Evolutionary conservation across 1,140 invertebrate species (phyloP).

Genomic region (Atopsyche davidsoni): DNA sequence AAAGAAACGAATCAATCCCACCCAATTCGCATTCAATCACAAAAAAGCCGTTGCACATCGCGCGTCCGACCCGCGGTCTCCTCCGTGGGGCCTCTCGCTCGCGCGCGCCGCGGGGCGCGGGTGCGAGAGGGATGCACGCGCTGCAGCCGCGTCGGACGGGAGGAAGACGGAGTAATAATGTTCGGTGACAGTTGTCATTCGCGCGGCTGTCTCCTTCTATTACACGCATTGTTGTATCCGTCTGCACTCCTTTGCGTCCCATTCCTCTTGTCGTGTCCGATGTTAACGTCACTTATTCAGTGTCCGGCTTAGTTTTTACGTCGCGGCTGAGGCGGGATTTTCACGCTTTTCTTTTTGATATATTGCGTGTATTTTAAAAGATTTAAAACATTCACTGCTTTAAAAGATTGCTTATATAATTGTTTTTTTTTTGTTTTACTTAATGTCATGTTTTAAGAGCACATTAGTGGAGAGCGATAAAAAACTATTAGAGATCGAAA

Average conservation of each 20-base stretch:
- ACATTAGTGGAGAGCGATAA: too few species aligned
- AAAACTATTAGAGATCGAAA: too few species aligned
- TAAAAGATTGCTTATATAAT: too few species aligned
- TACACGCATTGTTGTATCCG: constrained; percentile 4
- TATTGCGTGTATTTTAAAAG: too few species aligned
- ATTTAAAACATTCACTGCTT: too few species aligned
- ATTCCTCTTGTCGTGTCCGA: constrained; percentile 8
- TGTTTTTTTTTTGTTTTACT: too few species aligned
- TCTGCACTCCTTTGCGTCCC: constrained; percentile 3
- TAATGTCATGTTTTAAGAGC: too few species aligned
- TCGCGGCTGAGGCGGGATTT: neutral
- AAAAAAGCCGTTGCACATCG: neutral
- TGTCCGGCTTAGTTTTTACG: constrained; percentile 13
- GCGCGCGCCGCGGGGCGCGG: neutral
- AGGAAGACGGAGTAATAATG: constrained; percentile 29
- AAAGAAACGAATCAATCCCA: too few species aligned
- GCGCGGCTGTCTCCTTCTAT: constrained; percentile 12
- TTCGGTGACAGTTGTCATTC: constrained; percentile 29
- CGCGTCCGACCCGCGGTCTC: neutral
- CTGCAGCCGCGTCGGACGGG: constrained; percentile 16
- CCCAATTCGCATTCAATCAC: neutral
- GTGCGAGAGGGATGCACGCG: neutral
- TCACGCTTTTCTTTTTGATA: too few species aligned
- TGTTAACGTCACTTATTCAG: constrained; percentile 14
- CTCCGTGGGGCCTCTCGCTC: neutral